phyloP scores from a whole-genome alignment of 2,888 invertebrate genomes.

The Eupeodes luniger region DNA sequence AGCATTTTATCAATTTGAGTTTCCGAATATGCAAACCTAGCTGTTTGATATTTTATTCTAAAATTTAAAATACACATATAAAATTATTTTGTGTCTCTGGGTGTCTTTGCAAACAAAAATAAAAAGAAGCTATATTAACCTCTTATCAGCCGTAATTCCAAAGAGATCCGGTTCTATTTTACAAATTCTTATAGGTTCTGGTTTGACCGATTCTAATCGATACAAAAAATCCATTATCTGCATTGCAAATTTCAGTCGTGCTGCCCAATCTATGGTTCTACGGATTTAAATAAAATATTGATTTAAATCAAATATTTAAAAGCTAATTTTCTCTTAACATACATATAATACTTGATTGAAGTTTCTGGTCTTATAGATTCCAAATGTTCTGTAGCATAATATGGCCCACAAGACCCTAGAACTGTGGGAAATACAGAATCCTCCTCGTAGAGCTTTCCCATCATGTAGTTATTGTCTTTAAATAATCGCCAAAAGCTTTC shows the following conservation, averaged over 20 bases:
- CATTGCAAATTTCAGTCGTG: slow-evolving; percentile 81
- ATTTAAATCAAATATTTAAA: background rate
- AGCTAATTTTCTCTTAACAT: slow-evolving; percentile 54
- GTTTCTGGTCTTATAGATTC: slow-evolving; percentile 80
- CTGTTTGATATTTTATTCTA: slow-evolving; percentile 82
- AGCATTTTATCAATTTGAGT: slow-evolving; percentile 81
- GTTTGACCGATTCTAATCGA: slow-evolving; percentile 82
- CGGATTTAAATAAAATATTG: background rate
- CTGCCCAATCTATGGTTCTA: slow-evolving; percentile 81
- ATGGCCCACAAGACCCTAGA: slow-evolving; percentile 82
- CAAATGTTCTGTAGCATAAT: slow-evolving; percentile 82
- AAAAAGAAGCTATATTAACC: slow-evolving; percentile 64
- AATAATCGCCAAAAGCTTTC: slow-evolving; percentile 82
- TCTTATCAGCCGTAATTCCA: slow-evolving; percentile 81
- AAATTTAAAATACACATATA: slow-evolving; percentile 9
- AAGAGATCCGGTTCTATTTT: slow-evolving; percentile 82
- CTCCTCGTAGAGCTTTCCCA: slow-evolving; percentile 83
- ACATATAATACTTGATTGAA: slow-evolving; percentile 81
- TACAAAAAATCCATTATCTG: slow-evolving; percentile 82
- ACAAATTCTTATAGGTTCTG: slow-evolving; percentile 83
- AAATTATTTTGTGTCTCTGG: background rate
- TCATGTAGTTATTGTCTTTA: slow-evolving; percentile 83
- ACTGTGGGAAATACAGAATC: slow-evolving; percentile 82
- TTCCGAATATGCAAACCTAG: slow-evolving; percentile 81
- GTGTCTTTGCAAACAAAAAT: too few species aligned